Evolutionary conservation across 2,797 vertebrate species (phyloP), one percentile per base, ranked within the genome.

Genomic region (Acipenser transmontanus): DNA sequence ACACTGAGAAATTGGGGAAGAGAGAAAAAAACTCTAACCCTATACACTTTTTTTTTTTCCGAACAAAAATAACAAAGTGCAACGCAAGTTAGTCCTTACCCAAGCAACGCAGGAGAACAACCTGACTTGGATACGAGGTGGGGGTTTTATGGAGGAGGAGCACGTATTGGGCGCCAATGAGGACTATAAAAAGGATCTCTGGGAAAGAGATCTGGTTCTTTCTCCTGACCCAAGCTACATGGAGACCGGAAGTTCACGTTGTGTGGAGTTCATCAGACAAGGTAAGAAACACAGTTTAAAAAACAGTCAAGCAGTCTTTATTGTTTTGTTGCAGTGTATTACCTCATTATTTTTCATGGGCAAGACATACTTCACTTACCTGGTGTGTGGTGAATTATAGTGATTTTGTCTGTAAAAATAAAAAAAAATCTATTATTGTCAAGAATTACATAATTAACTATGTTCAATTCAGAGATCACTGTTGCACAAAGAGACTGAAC

Each of bases 351-450:
- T 57, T 11, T 5, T 7, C 54, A 57, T 11, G 14, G 34, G 34
- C 34, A 57, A 57, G 6, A 57, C 9, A 57, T n/a, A n/a, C 54
- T 56, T 71, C 71, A 87, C 88, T 87, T 75, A 90, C 87, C 73
- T 84, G 82, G 79, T 54, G 71, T 79, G 66, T 83, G 87, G 84
- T 85, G 87, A 78, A 83, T 72, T 48, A 80, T 85, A 85, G 78
- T 83, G 83, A 90, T 87, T 82, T 87, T 84, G 85, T 89, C 89
- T 88, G 69, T 63, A 48, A 57, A 51, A 69, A 73, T 66, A 74
- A 20, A 77, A 47, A 70, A 66, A 14, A 75, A 13, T 63, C 47
- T 56, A 65, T 66, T 73, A 34, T 34, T 34, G 34, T 34, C 34
- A 34, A 34, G 4, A 3, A 34, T 34, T 34, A 34, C 34, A 34